Percentiles rank a stretch among this genome's conserved stretches.
phyloP scores from a whole-genome alignment of 2,888 invertebrate species.

The Coenonympha glycerion region DNA sequence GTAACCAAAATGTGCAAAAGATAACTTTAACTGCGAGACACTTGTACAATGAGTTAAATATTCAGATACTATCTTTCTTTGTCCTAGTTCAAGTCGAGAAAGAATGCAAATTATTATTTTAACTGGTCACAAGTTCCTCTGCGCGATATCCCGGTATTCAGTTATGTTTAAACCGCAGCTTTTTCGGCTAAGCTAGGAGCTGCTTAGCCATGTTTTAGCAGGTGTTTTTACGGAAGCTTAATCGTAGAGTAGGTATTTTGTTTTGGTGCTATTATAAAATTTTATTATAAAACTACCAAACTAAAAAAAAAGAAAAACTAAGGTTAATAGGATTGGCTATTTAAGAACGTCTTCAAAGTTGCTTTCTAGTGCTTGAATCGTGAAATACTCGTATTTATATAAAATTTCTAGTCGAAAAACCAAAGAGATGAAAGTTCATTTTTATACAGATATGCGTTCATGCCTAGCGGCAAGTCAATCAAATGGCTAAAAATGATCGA shows the following conservation, averaged over 20 bases:
- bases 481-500: too few relatives aligned
- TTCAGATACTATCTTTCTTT: neutral
- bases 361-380: too few relatives aligned
- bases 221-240: neutral
- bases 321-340: too few relatives aligned
- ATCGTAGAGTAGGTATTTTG: neutral
- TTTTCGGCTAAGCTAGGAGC: neutral
- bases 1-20: neutral
- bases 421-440: too few relatives aligned
- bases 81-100: neutral
- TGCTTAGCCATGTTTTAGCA: neutral
- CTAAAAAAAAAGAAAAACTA: too few relatives aligned
- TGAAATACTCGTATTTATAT: too few relatives aligned
- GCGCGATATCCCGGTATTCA: neutral
- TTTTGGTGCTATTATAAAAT: neutral
- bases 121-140: neutral
- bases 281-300: too few relatives aligned
- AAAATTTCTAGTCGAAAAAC: too few relatives aligned
- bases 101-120: neutral
- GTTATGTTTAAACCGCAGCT: neutral
- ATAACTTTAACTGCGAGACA: neutral
- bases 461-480: too few relatives aligned
- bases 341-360: too few relatives aligned
- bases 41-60: neutral
- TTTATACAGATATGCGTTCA: too few relatives aligned